Percentiles rank a stretch among this genome's conserved stretches.
These are phyloP conservation scores for Cyrtodaria siliqua DNA, from an alignment of 2,888 invertebrate genomes.

Conservation along the genomic window DNA sequence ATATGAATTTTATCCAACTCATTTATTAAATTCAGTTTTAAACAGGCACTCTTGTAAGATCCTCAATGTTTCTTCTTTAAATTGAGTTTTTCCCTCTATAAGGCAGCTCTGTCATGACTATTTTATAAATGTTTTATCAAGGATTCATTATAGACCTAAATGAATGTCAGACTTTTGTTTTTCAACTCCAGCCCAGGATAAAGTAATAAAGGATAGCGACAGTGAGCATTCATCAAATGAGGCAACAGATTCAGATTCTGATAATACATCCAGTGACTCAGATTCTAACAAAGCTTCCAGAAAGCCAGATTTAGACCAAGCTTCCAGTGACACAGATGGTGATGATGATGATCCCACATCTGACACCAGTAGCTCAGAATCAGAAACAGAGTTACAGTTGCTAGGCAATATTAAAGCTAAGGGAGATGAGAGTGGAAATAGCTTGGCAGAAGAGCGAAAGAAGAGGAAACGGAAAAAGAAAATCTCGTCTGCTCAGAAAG, in stretches of 20 bases:
- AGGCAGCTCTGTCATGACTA: too few relatives aligned
- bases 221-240: background rate
- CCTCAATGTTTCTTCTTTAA: too few relatives aligned
- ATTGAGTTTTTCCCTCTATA: too few relatives aligned
- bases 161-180: too few relatives aligned
- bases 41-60: too few relatives aligned
- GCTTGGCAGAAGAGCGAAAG: slow-evolving; percentile 68
- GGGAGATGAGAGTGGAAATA: slow-evolving; percentile 29
- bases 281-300: slow-evolving; percentile 14
- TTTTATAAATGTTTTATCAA: too few relatives aligned
- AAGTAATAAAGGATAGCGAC: too few relatives aligned
- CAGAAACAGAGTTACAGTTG: slow-evolving; percentile 65
- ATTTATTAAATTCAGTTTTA: too few relatives aligned
- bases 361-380: slow-evolving; percentile 17
- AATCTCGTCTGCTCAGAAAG: slow-evolving; percentile 51
- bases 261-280: slow-evolving; percentile 16
- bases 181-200: too few relatives aligned
- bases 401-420: slow-evolving; percentile 72
- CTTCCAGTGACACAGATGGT: slow-evolving; percentile 28
- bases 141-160: too few relatives aligned
- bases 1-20: too few relatives aligned
- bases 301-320: background rate
- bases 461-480: slow-evolving; percentile 77
- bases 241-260: slow-evolving; percentile 20
- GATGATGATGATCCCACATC: background rate